These are phyloP conservation scores for Lasioglossum malachurum DNA, from an alignment of 2,888 invertebrate species.

Conservation along the genomic window DNA sequence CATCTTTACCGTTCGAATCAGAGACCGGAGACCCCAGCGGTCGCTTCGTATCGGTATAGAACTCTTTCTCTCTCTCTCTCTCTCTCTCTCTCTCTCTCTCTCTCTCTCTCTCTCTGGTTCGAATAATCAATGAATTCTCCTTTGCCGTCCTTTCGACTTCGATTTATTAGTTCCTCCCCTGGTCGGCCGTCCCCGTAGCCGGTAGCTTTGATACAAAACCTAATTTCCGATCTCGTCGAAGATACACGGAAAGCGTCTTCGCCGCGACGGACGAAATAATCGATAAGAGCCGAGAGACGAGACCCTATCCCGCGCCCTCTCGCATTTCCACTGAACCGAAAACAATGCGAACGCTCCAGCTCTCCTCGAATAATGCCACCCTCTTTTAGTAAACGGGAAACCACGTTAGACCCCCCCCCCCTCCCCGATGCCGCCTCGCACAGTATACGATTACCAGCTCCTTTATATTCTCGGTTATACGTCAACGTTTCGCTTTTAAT, in stretches of 20 bases:
- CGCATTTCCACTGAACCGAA: slow-evolving; percentile 66
- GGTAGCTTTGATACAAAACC: slow-evolving; percentile 49
- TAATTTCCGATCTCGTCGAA: slow-evolving; percentile 58
- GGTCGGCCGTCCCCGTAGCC: background rate
- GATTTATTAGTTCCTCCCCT: slow-evolving; percentile 9
- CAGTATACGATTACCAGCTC: background rate
- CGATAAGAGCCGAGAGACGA: slow-evolving; percentile 59
- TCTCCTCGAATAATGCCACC: slow-evolving; percentile 54
- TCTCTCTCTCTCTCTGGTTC: background rate
- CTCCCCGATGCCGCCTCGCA: background rate
- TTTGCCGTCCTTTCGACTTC: background rate
- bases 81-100: too few species aligned
- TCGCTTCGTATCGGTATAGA: background rate
- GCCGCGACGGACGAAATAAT: slow-evolving; percentile 61
- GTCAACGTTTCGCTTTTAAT: background rate
- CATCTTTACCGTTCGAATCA: background rate
- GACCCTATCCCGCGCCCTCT: slow-evolving; percentile 63
- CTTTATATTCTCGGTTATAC: slow-evolving; percentile 1
- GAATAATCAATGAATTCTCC: background rate
- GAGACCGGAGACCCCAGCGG: background rate
- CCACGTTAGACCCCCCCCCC: slow-evolving; percentile 38
- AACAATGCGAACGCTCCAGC: slow-evolving; percentile 63
- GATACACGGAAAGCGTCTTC: slow-evolving; percentile 67
- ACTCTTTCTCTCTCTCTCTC: too few species aligned
- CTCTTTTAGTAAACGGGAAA: slow-evolving; percentile 52